Conservation (phyloP, 2,113 vertebrate species). For the Malurus alboscapulatus region DNA sequence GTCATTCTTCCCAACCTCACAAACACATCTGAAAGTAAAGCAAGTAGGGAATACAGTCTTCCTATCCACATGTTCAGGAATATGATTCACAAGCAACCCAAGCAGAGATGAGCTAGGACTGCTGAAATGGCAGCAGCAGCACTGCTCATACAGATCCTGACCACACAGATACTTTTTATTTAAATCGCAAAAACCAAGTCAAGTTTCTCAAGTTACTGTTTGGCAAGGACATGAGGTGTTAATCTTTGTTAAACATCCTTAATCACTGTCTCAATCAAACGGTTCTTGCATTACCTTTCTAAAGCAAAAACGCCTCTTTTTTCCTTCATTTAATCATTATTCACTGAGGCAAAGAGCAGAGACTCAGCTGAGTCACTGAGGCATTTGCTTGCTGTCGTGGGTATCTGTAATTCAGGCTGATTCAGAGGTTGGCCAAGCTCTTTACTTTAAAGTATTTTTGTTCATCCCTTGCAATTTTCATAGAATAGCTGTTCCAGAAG, state of each 20-base stretch:
- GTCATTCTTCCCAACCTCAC: not conserved
- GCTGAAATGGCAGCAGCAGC: not conserved
- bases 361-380: not conserved
- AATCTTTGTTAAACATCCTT: not conserved
- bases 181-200: not conserved
- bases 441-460: not conserved
- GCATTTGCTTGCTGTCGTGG: not conserved
- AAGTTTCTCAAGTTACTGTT: not conserved
- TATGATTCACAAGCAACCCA: not conserved
- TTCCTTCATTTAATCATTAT: not conserved
- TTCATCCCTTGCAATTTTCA: not conserved
- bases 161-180: not conserved
- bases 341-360: not conserved
- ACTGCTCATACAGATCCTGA: not conserved
- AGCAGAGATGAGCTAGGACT: not conserved
- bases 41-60: not conserved
- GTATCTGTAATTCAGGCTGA: not conserved
- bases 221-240: not conserved
- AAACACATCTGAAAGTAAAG: not conserved
- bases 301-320: not conserved
- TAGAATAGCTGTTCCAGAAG: not conserved
- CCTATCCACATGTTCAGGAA: not conserved
- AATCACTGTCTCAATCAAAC: not conserved
- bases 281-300: not conserved
- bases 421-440: not conserved